These are phyloP conservation scores for Saxidomus purpurata DNA, from an alignment of 1,140 invertebrate genomes.

Conservation along the genomic window DNA sequence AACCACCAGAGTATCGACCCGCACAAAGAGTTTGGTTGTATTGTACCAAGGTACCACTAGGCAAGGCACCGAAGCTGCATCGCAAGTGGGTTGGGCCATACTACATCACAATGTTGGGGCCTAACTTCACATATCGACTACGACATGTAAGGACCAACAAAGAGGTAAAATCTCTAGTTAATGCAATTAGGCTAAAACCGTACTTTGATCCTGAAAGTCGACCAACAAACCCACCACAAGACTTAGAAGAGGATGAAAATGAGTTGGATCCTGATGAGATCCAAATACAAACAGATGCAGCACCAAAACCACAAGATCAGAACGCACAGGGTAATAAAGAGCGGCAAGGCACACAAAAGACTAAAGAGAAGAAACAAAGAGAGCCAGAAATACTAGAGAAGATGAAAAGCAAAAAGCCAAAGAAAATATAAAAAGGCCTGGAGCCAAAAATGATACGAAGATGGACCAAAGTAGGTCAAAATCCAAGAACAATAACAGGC, in stretches of 20 bases:
- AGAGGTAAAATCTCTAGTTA: not conserved
- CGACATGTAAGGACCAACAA: constrained; percentile 18
- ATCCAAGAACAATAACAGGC: no score
- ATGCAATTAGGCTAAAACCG: not conserved
- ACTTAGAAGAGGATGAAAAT: not conserved
- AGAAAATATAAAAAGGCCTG: not conserved
- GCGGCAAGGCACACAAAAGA: no score
- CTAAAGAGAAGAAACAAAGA: no score
- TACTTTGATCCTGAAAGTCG: not conserved
- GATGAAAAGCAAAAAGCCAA: not conserved
- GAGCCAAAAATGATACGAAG: no score
- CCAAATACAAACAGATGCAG: not conserved
- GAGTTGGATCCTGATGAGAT: not conserved
- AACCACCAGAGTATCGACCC: constrained; percentile 39
- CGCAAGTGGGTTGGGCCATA: constrained; percentile 57
- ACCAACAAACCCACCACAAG: no score
- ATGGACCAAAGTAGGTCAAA: no score
- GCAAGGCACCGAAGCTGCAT: not conserved
- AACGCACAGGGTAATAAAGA: no score
- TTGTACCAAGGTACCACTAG: not conserved
- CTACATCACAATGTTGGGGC: no score
- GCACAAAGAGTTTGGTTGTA: constrained; percentile 55
- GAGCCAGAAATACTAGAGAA: not conserved
- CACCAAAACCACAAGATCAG: no score
- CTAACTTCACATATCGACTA: no score